phyloP scores from a whole-genome alignment of 2,888 invertebrate genomes.

The Agapetus fuscipes region DNA sequence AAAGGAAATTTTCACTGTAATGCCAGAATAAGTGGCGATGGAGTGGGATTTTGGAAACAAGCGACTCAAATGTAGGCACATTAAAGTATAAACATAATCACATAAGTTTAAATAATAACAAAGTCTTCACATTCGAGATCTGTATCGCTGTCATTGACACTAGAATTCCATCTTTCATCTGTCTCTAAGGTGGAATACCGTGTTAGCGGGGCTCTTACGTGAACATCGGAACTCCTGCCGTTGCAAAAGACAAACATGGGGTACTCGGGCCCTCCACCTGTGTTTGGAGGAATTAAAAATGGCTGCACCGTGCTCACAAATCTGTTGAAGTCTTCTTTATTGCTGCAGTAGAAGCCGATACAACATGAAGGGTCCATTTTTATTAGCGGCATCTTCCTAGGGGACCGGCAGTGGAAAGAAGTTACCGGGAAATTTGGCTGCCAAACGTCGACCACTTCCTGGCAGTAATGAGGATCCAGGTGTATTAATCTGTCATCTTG shows the following conservation, averaged over 20 bases:
- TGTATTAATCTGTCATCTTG: slow-evolving; percentile 89
- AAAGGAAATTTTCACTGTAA: too few species aligned
- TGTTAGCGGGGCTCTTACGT: slow-evolving; percentile 37
- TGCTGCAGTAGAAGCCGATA: slow-evolving; percentile 78
- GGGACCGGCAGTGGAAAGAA: slow-evolving; percentile 79
- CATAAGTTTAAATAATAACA: slow-evolving; percentile 52
- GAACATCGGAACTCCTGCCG: slow-evolving; percentile 55
- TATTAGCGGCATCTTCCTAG: slow-evolving; percentile 70
- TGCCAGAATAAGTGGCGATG: too few species aligned
- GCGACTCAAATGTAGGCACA: too few species aligned
- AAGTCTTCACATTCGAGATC: slow-evolving; percentile 65
- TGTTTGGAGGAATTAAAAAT: slow-evolving; percentile 39
- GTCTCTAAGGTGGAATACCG: slow-evolving; percentile 46
- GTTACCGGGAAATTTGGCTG: slow-evolving; percentile 66
- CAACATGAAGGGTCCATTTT: slow-evolving; percentile 93
- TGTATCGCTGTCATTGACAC: slow-evolving; percentile 48
- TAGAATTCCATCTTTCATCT: slow-evolving; percentile 42
- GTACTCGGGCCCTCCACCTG: slow-evolving; percentile 52
- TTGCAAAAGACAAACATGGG: slow-evolving; percentile 76
- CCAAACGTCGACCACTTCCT: slow-evolving; percentile 81
- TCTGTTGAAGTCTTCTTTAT: slow-evolving; percentile 65
- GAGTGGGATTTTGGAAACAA: too few species aligned
- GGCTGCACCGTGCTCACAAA: slow-evolving; percentile 61
- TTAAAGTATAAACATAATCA: too few species aligned
- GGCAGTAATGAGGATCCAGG: slow-evolving; percentile 90